These are phyloP conservation scores for Venustaconcha ellipsiformis DNA, from an alignment of 1,140 invertebrate species.

Conservation along the genomic window DNA sequence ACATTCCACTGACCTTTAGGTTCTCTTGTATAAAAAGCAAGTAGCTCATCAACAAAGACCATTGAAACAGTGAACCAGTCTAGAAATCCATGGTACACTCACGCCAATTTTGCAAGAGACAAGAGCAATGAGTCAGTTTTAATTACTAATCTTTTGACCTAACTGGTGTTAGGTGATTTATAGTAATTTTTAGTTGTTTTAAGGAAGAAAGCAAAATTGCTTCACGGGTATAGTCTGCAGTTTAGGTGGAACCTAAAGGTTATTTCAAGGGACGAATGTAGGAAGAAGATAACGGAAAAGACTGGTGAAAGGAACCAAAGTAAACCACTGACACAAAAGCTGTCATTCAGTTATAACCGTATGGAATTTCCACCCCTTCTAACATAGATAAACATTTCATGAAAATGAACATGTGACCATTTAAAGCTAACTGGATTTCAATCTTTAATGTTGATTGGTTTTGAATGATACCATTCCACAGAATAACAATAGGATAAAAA, in stretches of 20 bases:
- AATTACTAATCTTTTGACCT: neutral
- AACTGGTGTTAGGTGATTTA: neutral
- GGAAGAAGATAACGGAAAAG: constrained; percentile 45
- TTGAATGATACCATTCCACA: too few relatives aligned
- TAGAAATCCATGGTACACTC: neutral
- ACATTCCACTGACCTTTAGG: too few relatives aligned
- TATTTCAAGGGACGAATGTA: constrained; percentile 37
- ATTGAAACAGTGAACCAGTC: neutral
- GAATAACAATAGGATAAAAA: too few relatives aligned
- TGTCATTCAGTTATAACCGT: constrained; percentile 61
- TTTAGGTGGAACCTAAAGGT: constrained; percentile 27
- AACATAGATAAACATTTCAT: constrained; percentile 28
- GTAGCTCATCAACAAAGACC: too few relatives aligned
- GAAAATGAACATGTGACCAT: neutral
- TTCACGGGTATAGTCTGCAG: constrained; percentile 20
- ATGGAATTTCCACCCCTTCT: constrained; percentile 48
- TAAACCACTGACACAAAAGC: constrained; percentile 65
- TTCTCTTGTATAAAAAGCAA: too few relatives aligned
- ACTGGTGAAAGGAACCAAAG: constrained; percentile 62
- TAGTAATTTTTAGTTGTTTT: neutral
- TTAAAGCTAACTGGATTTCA: too few relatives aligned
- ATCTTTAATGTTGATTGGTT: too few relatives aligned
- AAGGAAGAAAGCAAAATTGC: constrained; percentile 1
- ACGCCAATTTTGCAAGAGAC: too few relatives aligned
- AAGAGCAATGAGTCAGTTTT: neutral